These are phyloP conservation scores for Pseudoips prasinana DNA, from an alignment of 2,888 invertebrate species.

Conservation along the genomic window DNA sequence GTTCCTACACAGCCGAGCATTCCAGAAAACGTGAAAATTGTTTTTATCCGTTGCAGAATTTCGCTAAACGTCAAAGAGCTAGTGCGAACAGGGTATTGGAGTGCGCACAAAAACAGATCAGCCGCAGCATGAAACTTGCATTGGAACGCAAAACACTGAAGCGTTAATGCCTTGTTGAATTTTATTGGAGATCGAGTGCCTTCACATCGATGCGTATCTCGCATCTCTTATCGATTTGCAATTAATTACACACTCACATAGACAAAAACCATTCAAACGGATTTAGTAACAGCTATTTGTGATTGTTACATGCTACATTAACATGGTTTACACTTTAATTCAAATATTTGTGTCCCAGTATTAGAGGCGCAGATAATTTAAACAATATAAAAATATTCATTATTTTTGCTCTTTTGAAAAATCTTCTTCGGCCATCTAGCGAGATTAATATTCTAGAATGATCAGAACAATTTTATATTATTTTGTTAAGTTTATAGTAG, in stretches of 20 bases:
- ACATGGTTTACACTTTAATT: too few relatives aligned
- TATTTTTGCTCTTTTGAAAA: too few relatives aligned
- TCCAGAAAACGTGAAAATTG: constrained; percentile 50
- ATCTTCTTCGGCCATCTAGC: too few relatives aligned
- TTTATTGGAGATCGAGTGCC: constrained; percentile 43
- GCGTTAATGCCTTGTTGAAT: constrained; percentile 21
- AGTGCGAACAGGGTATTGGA: constrained; percentile 66
- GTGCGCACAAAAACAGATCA: constrained; percentile 63
- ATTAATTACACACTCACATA: constrained; percentile 4
- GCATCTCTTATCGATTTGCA: constrained; percentile 40
- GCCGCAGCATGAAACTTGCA: constrained; percentile 31
- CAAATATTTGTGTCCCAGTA: too few relatives aligned
- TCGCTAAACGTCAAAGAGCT: constrained; percentile 59
- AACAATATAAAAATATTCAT: too few relatives aligned
- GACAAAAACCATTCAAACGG: constrained; percentile 41
- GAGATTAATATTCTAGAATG: too few relatives aligned
- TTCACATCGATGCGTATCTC: constrained; percentile 45
- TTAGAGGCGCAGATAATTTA: too few relatives aligned
- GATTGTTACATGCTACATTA: too few relatives aligned
- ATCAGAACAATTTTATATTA: too few relatives aligned
- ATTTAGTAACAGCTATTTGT: constrained; percentile 2
- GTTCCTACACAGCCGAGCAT: constrained; percentile 42
- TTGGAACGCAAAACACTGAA: constrained; percentile 28
- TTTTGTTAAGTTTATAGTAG: too few relatives aligned
- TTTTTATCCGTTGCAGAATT: constrained; percentile 60